Conservation (phyloP, 2,797 vertebrate genomes). For the Pseudopleuronectes americanus region DNA sequence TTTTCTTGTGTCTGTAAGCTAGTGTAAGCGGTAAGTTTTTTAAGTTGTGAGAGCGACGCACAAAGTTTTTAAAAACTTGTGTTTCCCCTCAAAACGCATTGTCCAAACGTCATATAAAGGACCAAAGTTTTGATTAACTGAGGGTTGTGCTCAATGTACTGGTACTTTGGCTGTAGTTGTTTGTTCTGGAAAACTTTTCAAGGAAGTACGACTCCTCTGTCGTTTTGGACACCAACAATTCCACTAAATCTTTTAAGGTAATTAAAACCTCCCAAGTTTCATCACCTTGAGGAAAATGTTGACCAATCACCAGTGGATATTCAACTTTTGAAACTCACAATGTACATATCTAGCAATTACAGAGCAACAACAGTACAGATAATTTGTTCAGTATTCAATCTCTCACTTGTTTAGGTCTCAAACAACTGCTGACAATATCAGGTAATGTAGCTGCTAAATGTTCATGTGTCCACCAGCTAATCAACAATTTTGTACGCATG, state of each 20-base stretch:
- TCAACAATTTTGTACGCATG: too few relatives aligned
- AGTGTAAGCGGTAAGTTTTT: constrained; percentile 28
- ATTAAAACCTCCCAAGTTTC: constrained; percentile 35
- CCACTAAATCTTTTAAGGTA: constrained; percentile 18
- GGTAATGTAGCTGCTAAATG: too few relatives aligned
- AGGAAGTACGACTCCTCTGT: constrained; percentile 28
- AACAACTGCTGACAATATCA: not conserved
- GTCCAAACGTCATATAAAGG: constrained; percentile 17
- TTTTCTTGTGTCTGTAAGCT: constrained; percentile 25
- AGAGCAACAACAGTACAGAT: too few relatives aligned
- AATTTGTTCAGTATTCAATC: too few relatives aligned
- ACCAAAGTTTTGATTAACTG: constrained; percentile 12
- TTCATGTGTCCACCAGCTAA: too few relatives aligned
- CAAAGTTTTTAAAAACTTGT: constrained; percentile 28
- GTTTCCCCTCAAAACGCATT: constrained; percentile 24
- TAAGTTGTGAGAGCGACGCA: constrained; percentile 14
- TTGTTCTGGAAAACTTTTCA: constrained; percentile 6
- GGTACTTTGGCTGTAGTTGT: constrained; percentile 21
- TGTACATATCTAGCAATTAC: too few relatives aligned
- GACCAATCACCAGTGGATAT: too few relatives aligned
- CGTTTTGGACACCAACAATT: constrained; percentile 13
- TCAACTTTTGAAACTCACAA: too few relatives aligned
- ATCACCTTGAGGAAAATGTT: constrained; percentile 20
- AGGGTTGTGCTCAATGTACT: constrained; percentile 25
- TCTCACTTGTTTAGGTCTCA: not conserved